A percentile compares a stretch with the other conserved stretches of the same genome.
phyloP scores from a whole-genome alignment of 1,140 invertebrate species.

The Tribolium madens region DNA sequence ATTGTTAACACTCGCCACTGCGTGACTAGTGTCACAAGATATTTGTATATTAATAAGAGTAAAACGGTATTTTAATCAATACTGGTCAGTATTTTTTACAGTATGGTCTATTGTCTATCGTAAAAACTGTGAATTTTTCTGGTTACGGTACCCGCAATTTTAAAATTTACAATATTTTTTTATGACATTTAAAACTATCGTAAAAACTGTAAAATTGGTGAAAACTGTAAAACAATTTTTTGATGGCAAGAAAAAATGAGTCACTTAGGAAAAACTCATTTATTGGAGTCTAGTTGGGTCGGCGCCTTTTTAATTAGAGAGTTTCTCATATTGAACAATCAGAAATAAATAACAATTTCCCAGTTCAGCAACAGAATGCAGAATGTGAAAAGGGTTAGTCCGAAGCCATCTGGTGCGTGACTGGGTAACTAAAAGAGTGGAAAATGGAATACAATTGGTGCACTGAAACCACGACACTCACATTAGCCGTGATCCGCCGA shows the following conservation, averaged over 20 bases:
- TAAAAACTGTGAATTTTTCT: no score
- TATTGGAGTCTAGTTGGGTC: background rate
- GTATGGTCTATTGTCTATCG: no score
- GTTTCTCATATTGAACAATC: slow-evolving; percentile 23
- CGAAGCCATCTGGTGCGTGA: slow-evolving; percentile 34
- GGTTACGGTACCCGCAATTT: no score
- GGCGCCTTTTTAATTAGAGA: slow-evolving; percentile 35
- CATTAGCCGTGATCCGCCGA: slow-evolving; percentile 7
- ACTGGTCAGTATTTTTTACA: no score
- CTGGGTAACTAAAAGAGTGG: slow-evolving; percentile 35
- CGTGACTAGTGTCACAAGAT: no score
- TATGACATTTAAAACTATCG: no score
- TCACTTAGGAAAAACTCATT: background rate
- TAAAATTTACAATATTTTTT: no score
- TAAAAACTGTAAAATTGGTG: no score
- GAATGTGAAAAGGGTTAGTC: slow-evolving; percentile 37
- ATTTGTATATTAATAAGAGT: no score
- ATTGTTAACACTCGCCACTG: no score
- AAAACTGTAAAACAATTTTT: background rate
- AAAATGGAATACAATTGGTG: slow-evolving; percentile 32
- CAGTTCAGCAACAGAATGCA: slow-evolving; percentile 30
- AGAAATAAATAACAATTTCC: slow-evolving; percentile 34
- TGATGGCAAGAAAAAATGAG: background rate
- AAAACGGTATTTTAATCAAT: no score
- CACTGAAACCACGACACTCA: slow-evolving; percentile 11